phyloP scores from a whole-genome alignment of 2,797 vertebrate genomes.

The Trichosurus vulpecula region DNA sequence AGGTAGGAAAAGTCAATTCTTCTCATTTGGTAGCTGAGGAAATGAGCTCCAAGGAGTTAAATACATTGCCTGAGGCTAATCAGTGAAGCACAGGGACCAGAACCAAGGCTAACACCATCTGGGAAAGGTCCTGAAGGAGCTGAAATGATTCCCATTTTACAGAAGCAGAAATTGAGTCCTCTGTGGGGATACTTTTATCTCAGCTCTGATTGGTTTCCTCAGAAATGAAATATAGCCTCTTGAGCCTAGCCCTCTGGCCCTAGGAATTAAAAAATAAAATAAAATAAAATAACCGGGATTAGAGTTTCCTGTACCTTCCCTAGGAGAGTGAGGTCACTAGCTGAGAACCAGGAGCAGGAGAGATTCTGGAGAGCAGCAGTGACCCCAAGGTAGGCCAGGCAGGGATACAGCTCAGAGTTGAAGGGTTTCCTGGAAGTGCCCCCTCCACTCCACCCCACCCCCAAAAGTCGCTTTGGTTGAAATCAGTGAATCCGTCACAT shows the following conservation, averaged over 20 bases:
- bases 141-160: background rate
- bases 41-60: background rate
- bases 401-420: background rate
- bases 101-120: background rate
- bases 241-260: background rate
- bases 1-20: background rate
- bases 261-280: background rate
- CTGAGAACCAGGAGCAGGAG: background rate
- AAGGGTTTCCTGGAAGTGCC: background rate
- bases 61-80: background rate
- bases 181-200: background rate
- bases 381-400: background rate
- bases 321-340: background rate
- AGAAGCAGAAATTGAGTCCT: background rate
- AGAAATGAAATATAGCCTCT: background rate
- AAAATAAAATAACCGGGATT: background rate
- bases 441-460: background rate
- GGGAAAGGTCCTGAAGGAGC: background rate
- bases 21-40: background rate
- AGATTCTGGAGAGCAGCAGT: background rate
- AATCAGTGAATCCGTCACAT: background rate
- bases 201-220: background rate
- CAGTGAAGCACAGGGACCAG: background rate
- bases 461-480: background rate
- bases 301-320: background rate